Conservation (phyloP, 1,140 invertebrate species). For the Scaptomyza hsui region DNA sequence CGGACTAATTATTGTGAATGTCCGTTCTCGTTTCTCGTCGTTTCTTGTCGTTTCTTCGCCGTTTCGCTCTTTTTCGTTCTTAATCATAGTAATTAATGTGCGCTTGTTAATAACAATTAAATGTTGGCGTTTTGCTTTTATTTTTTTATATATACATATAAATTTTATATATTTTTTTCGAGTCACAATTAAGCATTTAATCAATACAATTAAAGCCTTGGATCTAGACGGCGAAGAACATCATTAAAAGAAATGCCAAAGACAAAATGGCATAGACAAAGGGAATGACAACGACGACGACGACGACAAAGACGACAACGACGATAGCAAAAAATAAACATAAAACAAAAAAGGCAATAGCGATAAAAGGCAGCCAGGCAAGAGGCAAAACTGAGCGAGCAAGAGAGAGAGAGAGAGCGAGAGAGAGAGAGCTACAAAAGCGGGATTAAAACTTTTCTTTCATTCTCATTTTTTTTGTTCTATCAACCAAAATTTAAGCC, state of each 20-base stretch:
- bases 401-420: neutral
- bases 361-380: constrained; percentile 35
- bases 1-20: constrained; percentile 73
- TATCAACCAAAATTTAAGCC: constrained; percentile 75
- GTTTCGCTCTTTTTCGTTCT: constrained; percentile 17
- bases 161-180: constrained; percentile 12
- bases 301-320: constrained; percentile 41
- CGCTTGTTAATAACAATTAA: constrained; percentile 81
- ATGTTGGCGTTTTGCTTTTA: constrained; percentile 42
- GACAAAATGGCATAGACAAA: constrained; percentile 26
- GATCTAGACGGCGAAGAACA: constrained; percentile 57
- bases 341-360: constrained; percentile 23
- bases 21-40: constrained; percentile 24
- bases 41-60: neutral
- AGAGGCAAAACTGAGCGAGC: constrained; percentile 21
- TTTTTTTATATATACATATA: neutral
- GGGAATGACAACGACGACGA: constrained; percentile 15
- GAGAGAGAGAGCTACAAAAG: constrained; percentile 52
- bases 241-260: constrained; percentile 60
- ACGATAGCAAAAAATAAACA: constrained; percentile 67
- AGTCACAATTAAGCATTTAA: constrained; percentile 74
- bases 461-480: constrained; percentile 43
- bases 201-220: constrained; percentile 79
- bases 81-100: constrained; percentile 78
- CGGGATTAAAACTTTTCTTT: constrained; percentile 73